Percentiles rank a stretch among this genome's conserved stretches.
Conservation (phyloP, 2,888 invertebrate genomes). For the Nymphalis c-album region DNA sequence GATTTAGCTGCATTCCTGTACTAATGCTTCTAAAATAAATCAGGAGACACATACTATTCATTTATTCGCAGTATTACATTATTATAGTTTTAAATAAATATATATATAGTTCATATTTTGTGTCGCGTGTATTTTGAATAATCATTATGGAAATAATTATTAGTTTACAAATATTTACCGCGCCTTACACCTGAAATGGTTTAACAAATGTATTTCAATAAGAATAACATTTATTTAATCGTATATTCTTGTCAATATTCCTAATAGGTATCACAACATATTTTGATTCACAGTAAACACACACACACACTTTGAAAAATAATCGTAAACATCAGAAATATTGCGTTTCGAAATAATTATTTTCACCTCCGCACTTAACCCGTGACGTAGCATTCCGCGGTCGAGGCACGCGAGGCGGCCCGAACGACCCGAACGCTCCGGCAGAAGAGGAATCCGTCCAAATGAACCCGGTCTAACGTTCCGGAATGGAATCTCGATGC, state of each 20-base stretch:
- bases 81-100: too few species aligned
- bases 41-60: neutral
- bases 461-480: conserved; percentile 17
- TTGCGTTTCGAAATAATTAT: neutral
- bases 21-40: neutral
- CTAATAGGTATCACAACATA: too few species aligned
- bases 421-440: neutral
- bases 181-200: too few species aligned
- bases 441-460: conserved; percentile 15
- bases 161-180: too few species aligned
- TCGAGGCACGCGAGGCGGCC: neutral
- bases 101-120: too few species aligned
- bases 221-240: too few species aligned
- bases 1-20: conserved; percentile 2
- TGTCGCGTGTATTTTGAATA: too few species aligned
- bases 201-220: too few species aligned
- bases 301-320: neutral
- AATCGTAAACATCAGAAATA: neutral
- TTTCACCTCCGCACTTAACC: neutral
- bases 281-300: too few species aligned
- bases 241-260: too few species aligned
- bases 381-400: conserved; percentile 1
- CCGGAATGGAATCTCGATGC: conserved; percentile 25
- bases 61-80: too few species aligned
- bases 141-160: too few species aligned